These are phyloP conservation scores for Margarornis squamiger DNA, from an alignment of 2,797 vertebrate species.

Conservation along the genomic window DNA sequence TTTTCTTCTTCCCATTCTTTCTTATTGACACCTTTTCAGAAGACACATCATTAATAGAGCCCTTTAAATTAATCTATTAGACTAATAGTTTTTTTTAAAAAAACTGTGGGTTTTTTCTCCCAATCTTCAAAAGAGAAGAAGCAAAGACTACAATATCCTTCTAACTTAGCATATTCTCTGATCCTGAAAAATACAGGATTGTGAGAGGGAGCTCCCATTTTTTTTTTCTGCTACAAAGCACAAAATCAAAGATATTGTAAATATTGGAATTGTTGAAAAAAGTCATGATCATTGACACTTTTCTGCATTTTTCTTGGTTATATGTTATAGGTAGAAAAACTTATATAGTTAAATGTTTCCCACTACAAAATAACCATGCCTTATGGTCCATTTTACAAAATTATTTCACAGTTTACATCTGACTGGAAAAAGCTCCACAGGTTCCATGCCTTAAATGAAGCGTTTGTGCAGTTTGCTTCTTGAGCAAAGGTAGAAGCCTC, in stretches of 20 bases:
- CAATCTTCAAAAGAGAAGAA: slow-evolving; percentile 28
- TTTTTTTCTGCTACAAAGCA: slow-evolving; percentile 8
- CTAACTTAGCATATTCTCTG: background rate
- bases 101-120: background rate
- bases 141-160: background rate
- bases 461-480: background rate
- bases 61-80: slow-evolving; percentile 60
- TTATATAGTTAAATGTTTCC: background rate
- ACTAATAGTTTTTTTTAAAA: slow-evolving; percentile 2
- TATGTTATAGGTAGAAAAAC: background rate
- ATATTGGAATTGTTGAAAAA: background rate
- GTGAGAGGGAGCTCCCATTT: background rate
- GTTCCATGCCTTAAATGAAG: background rate
- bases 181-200: background rate
- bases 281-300: background rate
- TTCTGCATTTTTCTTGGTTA: background rate
- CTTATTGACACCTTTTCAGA: background rate
- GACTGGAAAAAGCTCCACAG: background rate
- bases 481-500: background rate
- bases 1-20: background rate
- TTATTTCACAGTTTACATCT: background rate
- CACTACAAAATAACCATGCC: background rate
- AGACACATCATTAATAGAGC: slow-evolving; percentile 18
- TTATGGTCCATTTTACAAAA: background rate
- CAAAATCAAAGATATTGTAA: slow-evolving; percentile 5